Conservation (phyloP, 2,797 vertebrate genomes). For the Eurystomus glaucurus region DNA sequence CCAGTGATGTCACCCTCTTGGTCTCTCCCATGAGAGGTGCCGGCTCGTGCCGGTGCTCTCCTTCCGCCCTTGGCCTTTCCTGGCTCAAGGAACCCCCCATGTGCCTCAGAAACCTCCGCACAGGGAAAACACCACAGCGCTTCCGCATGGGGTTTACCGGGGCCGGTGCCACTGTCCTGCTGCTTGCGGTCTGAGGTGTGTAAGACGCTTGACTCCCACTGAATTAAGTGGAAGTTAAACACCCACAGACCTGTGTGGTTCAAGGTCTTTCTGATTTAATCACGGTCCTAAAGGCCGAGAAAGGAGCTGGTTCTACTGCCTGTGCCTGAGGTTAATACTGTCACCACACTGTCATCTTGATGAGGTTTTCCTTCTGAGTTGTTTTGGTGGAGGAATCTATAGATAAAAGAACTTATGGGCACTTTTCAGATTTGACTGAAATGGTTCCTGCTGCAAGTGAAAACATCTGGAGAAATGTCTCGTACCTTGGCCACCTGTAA, state of each 20-base stretch:
- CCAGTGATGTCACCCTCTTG: too few species aligned
- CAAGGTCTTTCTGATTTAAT: background rate
- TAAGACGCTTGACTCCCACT: background rate
- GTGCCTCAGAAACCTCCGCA: too few species aligned
- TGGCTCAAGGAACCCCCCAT: too few species aligned
- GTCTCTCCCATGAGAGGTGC: too few species aligned
- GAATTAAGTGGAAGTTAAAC: background rate
- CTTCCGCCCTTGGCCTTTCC: too few species aligned
- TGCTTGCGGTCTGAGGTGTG: background rate
- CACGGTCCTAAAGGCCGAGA: background rate
- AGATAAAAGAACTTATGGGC: background rate
- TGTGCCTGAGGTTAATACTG: accelerated
- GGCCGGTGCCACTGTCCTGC: too few species aligned
- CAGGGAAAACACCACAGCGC: too few species aligned
- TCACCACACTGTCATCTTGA: background rate
- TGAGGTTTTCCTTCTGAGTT: background rate
- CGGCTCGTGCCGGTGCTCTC: too few species aligned
- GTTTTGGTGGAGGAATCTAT: background rate
- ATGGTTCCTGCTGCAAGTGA: background rate
- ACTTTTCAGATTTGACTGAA: background rate
- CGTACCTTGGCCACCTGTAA: background rate
- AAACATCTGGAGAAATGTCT: background rate
- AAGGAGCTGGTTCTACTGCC: background rate
- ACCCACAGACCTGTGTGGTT: background rate
- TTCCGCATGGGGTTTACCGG: too few species aligned